Conservation (phyloP, 2,113 vertebrate genomes). For the Synodontis membranacea region DNA sequence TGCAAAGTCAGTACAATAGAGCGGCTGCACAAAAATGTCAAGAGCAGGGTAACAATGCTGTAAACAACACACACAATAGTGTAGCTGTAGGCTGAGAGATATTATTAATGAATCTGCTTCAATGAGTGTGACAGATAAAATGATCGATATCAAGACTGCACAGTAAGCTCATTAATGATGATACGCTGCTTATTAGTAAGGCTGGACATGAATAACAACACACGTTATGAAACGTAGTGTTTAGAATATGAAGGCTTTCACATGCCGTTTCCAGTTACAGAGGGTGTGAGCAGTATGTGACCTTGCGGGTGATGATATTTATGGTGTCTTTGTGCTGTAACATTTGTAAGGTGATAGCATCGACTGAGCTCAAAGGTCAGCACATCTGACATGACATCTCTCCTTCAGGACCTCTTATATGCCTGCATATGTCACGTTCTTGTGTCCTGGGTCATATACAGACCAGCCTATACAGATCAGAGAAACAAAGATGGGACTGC, state of each 20-base stretch:
- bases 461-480: neutral
- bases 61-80: slow-evolving; percentile 4
- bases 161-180: slow-evolving; percentile 17
- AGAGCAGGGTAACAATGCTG: slow-evolving; percentile 15
- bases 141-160: slow-evolving; percentile 10
- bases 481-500: neutral
- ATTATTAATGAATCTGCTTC: slow-evolving; percentile 15
- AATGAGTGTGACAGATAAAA: slow-evolving; percentile 17
- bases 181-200: neutral
- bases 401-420: slow-evolving; percentile 5
- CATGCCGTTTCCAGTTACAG: neutral
- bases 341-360: slow-evolving; percentile 6
- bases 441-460: neutral
- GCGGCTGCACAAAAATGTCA: neutral
- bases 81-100: neutral
- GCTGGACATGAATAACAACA: neutral
- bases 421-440: neutral
- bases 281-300: neutral
- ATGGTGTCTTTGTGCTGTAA: neutral
- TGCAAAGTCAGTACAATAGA: slow-evolving; percentile 14
- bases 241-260: neutral
- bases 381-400: neutral
- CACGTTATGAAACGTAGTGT: neutral
- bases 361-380: neutral
- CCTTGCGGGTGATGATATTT: neutral